Conservation (phyloP, 2,797 vertebrate species). For the Amphiprion clarkii region DNA sequence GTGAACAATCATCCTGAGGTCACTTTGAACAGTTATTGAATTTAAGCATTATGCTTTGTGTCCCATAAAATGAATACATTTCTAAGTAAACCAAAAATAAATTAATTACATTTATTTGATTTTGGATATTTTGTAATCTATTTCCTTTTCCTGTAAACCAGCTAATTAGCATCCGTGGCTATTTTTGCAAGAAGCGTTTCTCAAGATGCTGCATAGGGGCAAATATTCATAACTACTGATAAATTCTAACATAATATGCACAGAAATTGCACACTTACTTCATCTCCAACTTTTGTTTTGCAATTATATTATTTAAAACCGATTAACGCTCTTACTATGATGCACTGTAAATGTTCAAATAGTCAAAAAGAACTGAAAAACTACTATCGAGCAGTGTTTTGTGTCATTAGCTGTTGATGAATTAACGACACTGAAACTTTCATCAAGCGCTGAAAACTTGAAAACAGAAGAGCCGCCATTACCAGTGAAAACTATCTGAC, state of each 20-base stretch:
- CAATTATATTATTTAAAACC: too few relatives aligned
- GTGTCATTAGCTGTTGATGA: background rate
- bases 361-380: constrained; percentile 1
- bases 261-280: too few relatives aligned
- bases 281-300: too few relatives aligned
- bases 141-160: background rate
- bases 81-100: background rate
- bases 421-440: background rate
- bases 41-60: background rate
- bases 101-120: background rate
- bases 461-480: constrained; percentile 3
- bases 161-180: too few relatives aligned
- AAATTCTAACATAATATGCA: background rate
- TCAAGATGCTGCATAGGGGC: background rate
- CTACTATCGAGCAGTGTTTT: background rate
- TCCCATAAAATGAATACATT: background rate
- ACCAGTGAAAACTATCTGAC: constrained; percentile 19
- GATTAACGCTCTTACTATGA: background rate
- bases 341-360: background rate
- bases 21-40: background rate
- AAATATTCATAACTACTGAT: background rate
- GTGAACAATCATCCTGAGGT: constrained; percentile 14
- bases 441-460: background rate
- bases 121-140: background rate
- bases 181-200: too few relatives aligned